Conservation (phyloP, 2,113 vertebrate genomes). For the Thamnophis sirtalis region DNA sequence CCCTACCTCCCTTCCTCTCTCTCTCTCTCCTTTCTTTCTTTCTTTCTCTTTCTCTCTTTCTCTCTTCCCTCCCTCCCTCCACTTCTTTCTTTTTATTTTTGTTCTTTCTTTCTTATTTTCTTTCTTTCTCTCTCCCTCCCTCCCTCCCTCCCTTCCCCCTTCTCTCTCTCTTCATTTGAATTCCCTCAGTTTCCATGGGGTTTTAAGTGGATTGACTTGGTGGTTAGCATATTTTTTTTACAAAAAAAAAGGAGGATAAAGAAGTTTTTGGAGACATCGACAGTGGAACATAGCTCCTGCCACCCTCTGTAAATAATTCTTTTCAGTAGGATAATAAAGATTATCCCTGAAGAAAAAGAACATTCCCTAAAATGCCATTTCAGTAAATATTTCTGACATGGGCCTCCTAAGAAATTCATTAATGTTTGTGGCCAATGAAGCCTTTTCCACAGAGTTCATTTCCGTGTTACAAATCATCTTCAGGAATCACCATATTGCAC, state of each 20-base stretch:
- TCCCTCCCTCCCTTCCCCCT: no score
- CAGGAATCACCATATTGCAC: no score
- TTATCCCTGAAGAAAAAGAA: background rate
- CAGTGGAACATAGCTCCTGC: background rate
- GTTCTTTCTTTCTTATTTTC: no score
- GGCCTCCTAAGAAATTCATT: background rate
- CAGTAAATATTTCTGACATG: background rate
- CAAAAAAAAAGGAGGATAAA: background rate
- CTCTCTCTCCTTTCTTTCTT: no score
- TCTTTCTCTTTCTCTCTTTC: no score
- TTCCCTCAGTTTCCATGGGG: background rate
- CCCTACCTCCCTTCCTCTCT: rapidly evolving
- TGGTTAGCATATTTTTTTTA: background rate
- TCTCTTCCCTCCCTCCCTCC: background rate
- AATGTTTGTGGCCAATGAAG: background rate
- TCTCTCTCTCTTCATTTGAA: background rate
- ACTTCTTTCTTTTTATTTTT: background rate
- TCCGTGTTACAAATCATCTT: background rate
- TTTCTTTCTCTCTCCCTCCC: no score
- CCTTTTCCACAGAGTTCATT: background rate
- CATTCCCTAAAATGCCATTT: background rate
- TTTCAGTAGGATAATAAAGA: background rate
- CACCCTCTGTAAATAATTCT: background rate
- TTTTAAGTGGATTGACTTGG: background rate
- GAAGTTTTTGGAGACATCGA: background rate